Evolutionary conservation across 2,113 vertebrate genomes (phyloP).

Genomic region (Muntiacus muntjak): DNA sequence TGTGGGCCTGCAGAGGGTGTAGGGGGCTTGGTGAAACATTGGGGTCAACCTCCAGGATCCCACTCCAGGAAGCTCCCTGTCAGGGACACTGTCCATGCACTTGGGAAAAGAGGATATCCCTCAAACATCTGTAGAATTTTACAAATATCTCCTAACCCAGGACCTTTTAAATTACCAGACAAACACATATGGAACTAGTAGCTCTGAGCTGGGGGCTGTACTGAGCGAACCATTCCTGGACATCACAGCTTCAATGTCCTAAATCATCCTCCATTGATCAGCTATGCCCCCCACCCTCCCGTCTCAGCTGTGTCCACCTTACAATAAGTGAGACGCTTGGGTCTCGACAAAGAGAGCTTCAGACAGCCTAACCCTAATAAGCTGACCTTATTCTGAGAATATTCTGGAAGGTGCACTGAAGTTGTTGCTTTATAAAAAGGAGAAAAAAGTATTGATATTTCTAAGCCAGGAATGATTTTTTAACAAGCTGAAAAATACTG

Average conservation of each 20-base stretch:
- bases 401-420: slow-evolving; percentile 37
- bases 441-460: slow-evolving; percentile 49
- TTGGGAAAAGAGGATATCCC: accelerated
- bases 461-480: slow-evolving; percentile 54
- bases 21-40: neutral
- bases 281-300: neutral
- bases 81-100: neutral
- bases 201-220: neutral
- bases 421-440: slow-evolving; percentile 37
- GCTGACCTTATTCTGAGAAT: slow-evolving; percentile 27
- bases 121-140: neutral
- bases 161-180: neutral
- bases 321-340: neutral
- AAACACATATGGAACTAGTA: neutral
- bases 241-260: too few relatives aligned
- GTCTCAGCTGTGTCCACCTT: neutral
- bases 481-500: slow-evolving; percentile 64
- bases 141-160: neutral
- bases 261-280: neutral
- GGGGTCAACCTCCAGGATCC: accelerated
- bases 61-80: neutral
- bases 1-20: too few relatives aligned
- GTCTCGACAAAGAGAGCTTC: neutral
- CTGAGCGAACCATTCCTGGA: neutral
- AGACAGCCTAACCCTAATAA: neutral